phyloP scores from a whole-genome alignment of 2,888 invertebrate species.

The Eupithecia subumbrata region DNA sequence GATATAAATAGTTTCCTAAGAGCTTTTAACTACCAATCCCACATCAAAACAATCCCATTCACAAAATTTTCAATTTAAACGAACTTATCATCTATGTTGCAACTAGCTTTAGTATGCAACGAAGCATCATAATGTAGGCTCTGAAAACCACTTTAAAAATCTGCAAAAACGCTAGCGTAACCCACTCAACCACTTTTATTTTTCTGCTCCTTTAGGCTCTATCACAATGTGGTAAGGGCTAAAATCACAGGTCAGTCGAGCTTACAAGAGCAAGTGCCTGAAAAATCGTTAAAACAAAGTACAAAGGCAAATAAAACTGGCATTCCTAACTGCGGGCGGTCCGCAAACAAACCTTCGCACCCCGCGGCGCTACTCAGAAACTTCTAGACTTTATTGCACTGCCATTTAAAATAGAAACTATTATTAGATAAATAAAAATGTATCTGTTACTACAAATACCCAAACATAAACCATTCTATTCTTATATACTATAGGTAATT shows the following conservation, averaged over 20 bases:
- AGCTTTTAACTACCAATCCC: background rate
- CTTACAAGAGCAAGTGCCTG: constrained; percentile 29
- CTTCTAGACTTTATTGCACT: constrained; percentile 4
- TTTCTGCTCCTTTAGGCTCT: background rate
- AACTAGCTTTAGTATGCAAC: background rate
- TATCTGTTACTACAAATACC: too few relatives aligned
- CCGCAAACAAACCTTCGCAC: constrained; percentile 42
- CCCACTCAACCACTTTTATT: background rate
- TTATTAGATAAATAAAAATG: too few relatives aligned
- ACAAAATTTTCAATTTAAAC: background rate
- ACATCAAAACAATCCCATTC: background rate
- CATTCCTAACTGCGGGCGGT: constrained; percentile 42
- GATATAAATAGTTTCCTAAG: too few relatives aligned
- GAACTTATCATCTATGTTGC: background rate
- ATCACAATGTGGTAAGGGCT: constrained; percentile 11
- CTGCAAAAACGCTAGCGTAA: background rate
- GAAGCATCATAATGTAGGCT: background rate
- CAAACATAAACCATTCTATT: too few relatives aligned
- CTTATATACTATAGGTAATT: too few relatives aligned
- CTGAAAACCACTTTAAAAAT: background rate
- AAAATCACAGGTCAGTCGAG: constrained; percentile 13
- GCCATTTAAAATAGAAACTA: background rate
- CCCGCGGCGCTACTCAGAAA: constrained; percentile 32
- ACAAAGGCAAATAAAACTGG: constrained; percentile 41
- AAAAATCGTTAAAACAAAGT: constrained; percentile 41